These are phyloP conservation scores for Volucella inflata DNA, from an alignment of 2,888 invertebrate genomes.

Conservation along the genomic window DNA sequence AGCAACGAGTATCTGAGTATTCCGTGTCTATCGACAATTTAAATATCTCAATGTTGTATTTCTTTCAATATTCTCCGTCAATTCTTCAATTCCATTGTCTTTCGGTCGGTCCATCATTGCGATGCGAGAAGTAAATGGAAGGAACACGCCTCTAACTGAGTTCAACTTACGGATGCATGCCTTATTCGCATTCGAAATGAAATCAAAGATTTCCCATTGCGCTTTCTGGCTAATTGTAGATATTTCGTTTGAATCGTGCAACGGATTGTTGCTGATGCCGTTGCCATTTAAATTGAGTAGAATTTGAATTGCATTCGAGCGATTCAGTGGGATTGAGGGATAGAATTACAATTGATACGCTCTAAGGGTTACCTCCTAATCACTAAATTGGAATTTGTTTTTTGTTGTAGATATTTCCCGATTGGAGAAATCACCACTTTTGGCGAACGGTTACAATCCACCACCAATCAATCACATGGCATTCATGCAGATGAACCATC, in stretches of 20 bases:
- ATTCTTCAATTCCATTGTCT: conserved; percentile 59
- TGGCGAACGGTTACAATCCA: conserved; percentile 97
- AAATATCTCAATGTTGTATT: conserved; percentile 53
- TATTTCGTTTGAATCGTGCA: conserved; percentile 73
- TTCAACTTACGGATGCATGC: neutral
- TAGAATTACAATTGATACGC: conserved; percentile 45
- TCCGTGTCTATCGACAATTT: conserved; percentile 72
- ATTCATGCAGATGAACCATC: conserved; percentile 95
- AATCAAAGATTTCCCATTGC: conserved; percentile 70
- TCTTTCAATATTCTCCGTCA: conserved; percentile 34
- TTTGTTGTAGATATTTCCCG: conserved; percentile 90
- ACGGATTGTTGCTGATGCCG: conserved; percentile 53
- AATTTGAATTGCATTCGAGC: conserved; percentile 10
- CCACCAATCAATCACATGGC: conserved; percentile 97
- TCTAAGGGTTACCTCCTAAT: conserved; percentile 62
- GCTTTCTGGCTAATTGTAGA: conserved; percentile 64
- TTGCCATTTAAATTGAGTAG: conserved; percentile 42
- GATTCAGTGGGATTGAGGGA: conserved; percentile 9
- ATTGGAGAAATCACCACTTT: conserved; percentile 95
- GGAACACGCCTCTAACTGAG: too few relatives aligned
- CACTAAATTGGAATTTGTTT: conserved; percentile 41
- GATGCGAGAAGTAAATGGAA: neutral
- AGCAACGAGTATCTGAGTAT: conserved; percentile 37
- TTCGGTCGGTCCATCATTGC: conserved; percentile 26
- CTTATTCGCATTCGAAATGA: conserved; percentile 68